A percentile compares a stretch with the other conserved stretches of the same genome.
phyloP scores from a whole-genome alignment of 2,113 vertebrate species.

The Periophthalmus modestus region DNA sequence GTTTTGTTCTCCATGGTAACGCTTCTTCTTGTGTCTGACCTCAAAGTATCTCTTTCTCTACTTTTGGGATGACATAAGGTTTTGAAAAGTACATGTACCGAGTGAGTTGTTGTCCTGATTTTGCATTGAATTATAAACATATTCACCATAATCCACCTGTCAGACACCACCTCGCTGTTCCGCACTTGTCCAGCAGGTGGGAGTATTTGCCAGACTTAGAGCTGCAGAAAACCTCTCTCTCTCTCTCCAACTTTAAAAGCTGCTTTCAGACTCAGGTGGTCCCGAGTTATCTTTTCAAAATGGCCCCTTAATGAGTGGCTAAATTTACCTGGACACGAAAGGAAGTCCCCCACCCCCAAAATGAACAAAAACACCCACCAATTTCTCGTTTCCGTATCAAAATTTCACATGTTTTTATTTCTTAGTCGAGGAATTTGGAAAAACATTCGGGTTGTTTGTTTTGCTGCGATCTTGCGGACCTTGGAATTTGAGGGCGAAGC shows the following conservation, averaged over 20 bases:
- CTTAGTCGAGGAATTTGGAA: constrained; percentile 43
- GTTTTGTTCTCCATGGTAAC: no score
- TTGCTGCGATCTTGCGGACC: not conserved
- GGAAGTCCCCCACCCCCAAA: constrained; percentile 34
- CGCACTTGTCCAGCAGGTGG: constrained; percentile 67
- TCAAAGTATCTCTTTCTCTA: no score
- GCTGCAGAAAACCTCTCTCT: not conserved
- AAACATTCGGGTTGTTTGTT: constrained; percentile 44
- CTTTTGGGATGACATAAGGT: no score
- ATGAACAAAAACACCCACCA: constrained; percentile 26
- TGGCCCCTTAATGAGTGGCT: constrained; percentile 11
- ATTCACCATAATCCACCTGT: constrained; percentile 4
- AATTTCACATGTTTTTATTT: constrained; percentile 55
- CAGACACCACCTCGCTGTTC: constrained; percentile 18
- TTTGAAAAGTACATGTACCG: no score
- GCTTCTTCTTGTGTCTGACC: no score
- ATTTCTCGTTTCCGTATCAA: constrained; percentile 44
- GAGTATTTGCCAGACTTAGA: constrained; percentile 29
- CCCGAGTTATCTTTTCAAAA: constrained; percentile 28
- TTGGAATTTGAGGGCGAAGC: not conserved
- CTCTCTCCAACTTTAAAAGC: constrained; percentile 6
- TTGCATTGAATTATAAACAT: not conserved
- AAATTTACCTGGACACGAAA: constrained; percentile 22
- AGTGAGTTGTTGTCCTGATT: no score
- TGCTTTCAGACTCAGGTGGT: constrained; percentile 22